Evolutionary conservation across 2,888 invertebrate species (phyloP), one percentile per base, ranked within the genome.

Genomic region (Cremastobaeus sp.): DNA sequence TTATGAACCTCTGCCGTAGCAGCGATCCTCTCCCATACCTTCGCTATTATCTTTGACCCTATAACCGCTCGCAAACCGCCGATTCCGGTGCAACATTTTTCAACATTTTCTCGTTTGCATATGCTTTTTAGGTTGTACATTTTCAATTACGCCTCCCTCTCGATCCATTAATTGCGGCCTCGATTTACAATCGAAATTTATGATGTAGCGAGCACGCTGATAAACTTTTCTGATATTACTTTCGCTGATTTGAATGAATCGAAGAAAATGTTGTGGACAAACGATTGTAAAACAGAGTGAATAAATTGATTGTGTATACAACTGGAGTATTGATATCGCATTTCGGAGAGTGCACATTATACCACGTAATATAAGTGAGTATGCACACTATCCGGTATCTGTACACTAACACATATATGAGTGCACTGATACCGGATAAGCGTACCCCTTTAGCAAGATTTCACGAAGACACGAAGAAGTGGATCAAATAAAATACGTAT

Each of bases 1-100:
- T 82, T 81, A 82, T 79, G 81, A 81, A 77, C 77, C 81, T 78
- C 71, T 68, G 39, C 68, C 68, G 57, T 68, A 77, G 78, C 71
- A 76, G 74, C 74, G 73, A 79, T 78, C 60, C 77, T 72, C 57
- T 72, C 66, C 41, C 70, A 72, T 77, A 71, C 76, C 77, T 73
- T 64, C 62, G 45, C 78, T 70, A 77, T 78, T 78, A 76, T 78
- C 78, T 71, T 74, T 71, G 43, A 73, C 69, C 78, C 70, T 59
- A 50, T 59, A 69, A 69, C 69, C 57, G 68, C 68, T 64, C 73
- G 55, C 3, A 60, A 69, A 69, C 60, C 70, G 62, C 54, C 45
- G 34, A 60, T 48, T 41, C 57, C 32, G 37, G 64, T 64, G 59
- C 57, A 70, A 48, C 62, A 62, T 60, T 69, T 60, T 71, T 64